Base-by-base conservation (phyloP, 2,797 vertebrate genomes). In the Gorsachius magnificus region DNA sequence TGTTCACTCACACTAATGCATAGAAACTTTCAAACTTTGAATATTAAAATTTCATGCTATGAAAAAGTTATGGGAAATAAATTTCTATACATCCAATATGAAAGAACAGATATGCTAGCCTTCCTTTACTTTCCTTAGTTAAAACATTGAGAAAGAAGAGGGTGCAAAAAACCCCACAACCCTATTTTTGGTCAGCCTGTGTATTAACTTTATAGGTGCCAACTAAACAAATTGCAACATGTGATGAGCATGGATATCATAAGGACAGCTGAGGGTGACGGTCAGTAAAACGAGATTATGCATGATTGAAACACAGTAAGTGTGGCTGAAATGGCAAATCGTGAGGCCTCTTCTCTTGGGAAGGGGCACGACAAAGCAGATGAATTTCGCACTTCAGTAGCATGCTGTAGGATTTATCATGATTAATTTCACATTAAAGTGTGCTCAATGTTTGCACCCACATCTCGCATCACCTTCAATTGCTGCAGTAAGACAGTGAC, bases 1-100 rank as follows among this genome's bases (percentile, higher is more conserved):
- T 98, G 97, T 98, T 98, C 97, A 96, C 96, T 97, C 94, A 98
- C 97, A 97, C 97, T 97, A 97, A 98, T 97, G 97, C 97, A 98
- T 95, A 98, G 97, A 97, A 97, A 97, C 95, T 92, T 95, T 95
- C 15, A 96, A 97, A 89, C 96, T 96, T 91, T 95, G 95, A 97
- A 89, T 96, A 97, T 93, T 94, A 95, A 94, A 90, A 91, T 86
- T 94, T 96, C 91, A 96, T 76, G 91, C 87, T 93, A 97, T 87
- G 94, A 91, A 95, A 91, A 97, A 90, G 79, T 92, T 78, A 96
- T 78, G 95, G 95, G 95, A 97, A 98, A 96, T 94, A 96, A 86
- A 98, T 96, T 97, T 97, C 96, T 95, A 96, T 93, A 97, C 93
- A 91, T 80, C 94, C 97, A 97, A 92, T 93, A 97, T 93, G 96